phyloP scores from a whole-genome alignment of 92 coral and sea anemone genomes.

The Phenganax marumi region DNA sequence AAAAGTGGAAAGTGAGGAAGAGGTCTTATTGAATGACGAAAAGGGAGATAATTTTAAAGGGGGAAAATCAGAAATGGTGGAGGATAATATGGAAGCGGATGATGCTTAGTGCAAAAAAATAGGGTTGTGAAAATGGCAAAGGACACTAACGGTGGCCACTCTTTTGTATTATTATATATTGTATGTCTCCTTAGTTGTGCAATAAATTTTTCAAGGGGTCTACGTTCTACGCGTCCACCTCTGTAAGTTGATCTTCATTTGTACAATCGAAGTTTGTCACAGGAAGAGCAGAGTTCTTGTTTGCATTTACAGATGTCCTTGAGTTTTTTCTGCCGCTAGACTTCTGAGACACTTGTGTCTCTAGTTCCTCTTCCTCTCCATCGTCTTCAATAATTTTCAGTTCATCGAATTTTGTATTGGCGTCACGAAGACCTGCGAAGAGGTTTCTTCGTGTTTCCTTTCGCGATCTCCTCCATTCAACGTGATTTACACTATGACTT shows the following conservation, averaged over 20 bases:
- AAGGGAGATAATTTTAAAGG: background rate
- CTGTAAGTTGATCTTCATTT: background rate
- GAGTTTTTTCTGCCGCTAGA: background rate
- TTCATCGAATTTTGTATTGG: slow-evolving; percentile 1
- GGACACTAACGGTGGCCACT: background rate
- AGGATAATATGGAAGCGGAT: background rate
- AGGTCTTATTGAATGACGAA: background rate
- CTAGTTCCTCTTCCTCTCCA: slow-evolving; percentile 3
- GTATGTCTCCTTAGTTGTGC: too few species aligned
- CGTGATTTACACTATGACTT: background rate
- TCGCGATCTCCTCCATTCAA: background rate
- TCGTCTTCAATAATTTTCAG: slow-evolving; percentile 24
- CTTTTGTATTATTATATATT: too few species aligned
- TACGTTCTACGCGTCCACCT: background rate
- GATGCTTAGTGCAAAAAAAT: background rate
- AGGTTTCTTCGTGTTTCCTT: background rate
- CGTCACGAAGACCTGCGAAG: background rate
- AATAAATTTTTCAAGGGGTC: too few species aligned
- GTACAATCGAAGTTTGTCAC: background rate
- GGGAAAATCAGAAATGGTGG: background rate
- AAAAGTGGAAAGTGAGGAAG: background rate
- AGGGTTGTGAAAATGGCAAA: background rate
- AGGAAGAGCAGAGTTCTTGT: background rate
- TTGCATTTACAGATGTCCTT: background rate
- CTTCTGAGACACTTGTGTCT: background rate